phyloP scores from a whole-genome alignment of 1,140 invertebrate genomes.

The Heterodera schachtii region DNA sequence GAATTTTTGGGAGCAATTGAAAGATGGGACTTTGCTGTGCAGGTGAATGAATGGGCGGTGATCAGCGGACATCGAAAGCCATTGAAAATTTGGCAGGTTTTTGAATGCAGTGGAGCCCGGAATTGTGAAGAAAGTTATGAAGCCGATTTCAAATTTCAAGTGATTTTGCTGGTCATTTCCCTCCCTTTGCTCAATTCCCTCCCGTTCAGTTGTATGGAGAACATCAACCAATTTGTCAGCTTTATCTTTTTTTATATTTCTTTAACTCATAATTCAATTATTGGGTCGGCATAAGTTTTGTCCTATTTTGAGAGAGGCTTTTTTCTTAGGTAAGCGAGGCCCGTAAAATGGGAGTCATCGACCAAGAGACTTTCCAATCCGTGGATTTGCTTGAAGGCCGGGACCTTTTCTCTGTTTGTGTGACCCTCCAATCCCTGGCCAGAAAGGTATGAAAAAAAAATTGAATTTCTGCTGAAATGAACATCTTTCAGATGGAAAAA shows the following conservation, averaged over 20 bases:
- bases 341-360: conserved; percentile 86
- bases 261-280: background rate
- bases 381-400: conserved; percentile 88
- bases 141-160: conserved; percentile 81
- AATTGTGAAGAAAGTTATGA: conserved; percentile 83
- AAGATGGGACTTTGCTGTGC: conserved; percentile 60
- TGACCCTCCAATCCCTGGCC: conserved; percentile 88
- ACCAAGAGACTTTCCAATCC: conserved; percentile 87
- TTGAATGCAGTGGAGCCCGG: conserved; percentile 70
- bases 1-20: conserved; percentile 77
- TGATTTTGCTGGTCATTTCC: conserved; percentile 71
- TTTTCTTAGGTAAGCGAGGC: conserved; percentile 69
- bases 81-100: conserved; percentile 49
- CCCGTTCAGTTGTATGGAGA: conserved; percentile 88
- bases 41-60: conserved; percentile 39
- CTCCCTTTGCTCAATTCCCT: background rate
- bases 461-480: conserved; percentile 1
- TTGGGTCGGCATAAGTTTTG: conserved; percentile 48
- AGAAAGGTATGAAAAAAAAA: conserved; percentile 77
- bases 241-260: conserved; percentile 48
- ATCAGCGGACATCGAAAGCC: too few species aligned
- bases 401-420: conserved; percentile 91
- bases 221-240: conserved; percentile 89
- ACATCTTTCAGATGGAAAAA: conserved; percentile 47
- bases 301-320: too few species aligned